Percentiles rank a stretch among this genome's conserved stretches.
Conservation (phyloP, 2,888 invertebrate genomes). For the Oxytorus armatus region DNA sequence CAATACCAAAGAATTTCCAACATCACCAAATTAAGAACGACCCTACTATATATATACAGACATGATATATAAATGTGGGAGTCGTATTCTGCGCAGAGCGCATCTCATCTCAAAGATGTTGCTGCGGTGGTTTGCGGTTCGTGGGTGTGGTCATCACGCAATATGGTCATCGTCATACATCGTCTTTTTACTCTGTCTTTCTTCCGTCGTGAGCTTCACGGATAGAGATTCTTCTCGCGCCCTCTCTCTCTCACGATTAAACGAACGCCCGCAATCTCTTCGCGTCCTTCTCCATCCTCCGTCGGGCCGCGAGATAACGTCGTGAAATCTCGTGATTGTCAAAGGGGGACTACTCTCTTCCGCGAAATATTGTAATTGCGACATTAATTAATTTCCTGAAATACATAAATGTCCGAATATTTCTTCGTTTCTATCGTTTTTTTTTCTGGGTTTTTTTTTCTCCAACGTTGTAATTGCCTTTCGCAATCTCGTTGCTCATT, state of each 20-base stretch:
- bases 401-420: too few species aligned
- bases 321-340: neutral
- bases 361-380: neutral
- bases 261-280: neutral
- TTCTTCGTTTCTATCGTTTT: too few species aligned
- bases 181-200: neutral
- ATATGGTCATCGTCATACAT: slow-evolving; percentile 52
- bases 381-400: neutral
- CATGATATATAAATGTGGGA: slow-evolving; percentile 1
- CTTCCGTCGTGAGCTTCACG: slow-evolving; percentile 9
- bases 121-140: slow-evolving; percentile 28
- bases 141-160: slow-evolving; percentile 57
- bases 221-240: slow-evolving; percentile 7
- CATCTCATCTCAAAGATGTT: slow-evolving; percentile 31
- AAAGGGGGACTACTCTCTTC: neutral
- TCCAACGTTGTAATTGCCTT: neutral
- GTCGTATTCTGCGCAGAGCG: slow-evolving; percentile 30
- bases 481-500: neutral
- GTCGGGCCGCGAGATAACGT: slow-evolving; percentile 5
- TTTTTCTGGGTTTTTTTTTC: too few species aligned
- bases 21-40: too few species aligned
- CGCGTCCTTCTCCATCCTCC: neutral
- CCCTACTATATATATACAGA: too few species aligned
- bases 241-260: slow-evolving; percentile 1
- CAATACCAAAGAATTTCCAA: too few species aligned